These are phyloP conservation scores for Cynopterus sphinx DNA, from an alignment of 2,797 vertebrate species.

Conservation along the genomic window DNA sequence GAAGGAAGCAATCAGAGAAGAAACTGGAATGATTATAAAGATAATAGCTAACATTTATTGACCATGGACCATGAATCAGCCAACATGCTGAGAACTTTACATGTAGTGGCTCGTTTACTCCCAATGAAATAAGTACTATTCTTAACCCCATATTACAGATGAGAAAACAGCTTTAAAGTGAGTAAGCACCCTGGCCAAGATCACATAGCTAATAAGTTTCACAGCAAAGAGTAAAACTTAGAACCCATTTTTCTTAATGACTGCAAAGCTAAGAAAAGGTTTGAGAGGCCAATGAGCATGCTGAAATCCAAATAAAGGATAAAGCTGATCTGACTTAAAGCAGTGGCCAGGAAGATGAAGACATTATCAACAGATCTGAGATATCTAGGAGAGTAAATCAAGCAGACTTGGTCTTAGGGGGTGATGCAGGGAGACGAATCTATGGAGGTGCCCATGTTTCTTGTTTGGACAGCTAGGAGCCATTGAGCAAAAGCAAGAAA, in stretches of 20 bases:
- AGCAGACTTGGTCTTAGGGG: not conserved
- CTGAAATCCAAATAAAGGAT: not conserved
- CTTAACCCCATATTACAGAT: not conserved
- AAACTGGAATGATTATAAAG: not conserved
- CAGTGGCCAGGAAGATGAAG: not conserved
- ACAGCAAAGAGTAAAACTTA: not conserved
- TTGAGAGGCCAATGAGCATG: not conserved
- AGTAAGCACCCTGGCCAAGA: not conserved
- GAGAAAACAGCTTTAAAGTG: not conserved
- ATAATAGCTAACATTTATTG: not conserved
- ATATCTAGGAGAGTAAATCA: not conserved
- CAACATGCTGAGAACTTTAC: not conserved
- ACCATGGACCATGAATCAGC: not conserved
- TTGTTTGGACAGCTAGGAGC: not conserved
- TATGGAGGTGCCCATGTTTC: not conserved
- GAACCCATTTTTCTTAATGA: not conserved
- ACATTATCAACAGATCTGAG: not conserved
- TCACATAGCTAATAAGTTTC: not conserved
- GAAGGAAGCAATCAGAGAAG: not conserved
- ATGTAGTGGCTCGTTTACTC: not conserved
- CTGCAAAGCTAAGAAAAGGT: not conserved
- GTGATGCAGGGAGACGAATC: not conserved
- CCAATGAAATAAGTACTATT: not conserved
- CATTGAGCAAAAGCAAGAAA: not conserved
- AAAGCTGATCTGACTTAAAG: not conserved